phyloP scores from a whole-genome alignment of 2,888 invertebrate genomes.

The Anaspis maculata region DNA sequence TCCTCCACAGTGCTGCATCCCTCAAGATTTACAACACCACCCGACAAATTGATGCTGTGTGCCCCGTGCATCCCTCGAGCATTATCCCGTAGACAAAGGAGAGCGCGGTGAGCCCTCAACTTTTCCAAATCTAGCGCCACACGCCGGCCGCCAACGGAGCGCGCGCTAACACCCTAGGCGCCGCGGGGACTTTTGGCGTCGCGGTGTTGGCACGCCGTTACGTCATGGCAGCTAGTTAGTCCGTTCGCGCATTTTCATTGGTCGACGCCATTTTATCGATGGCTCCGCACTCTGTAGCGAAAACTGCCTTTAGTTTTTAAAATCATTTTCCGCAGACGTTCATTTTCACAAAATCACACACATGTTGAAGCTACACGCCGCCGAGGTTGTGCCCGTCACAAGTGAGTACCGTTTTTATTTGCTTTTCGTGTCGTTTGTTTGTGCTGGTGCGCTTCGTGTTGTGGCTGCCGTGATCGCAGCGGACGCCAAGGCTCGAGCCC shows the following conservation, averaged over 20 bases:
- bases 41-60: no score
- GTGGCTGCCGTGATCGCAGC: neutral
- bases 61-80: no score
- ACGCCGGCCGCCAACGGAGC: no score
- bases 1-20: neutral
- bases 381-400: constrained; percentile 15
- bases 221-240: constrained; percentile 22
- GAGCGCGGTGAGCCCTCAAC: no score
- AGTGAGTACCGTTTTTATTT: constrained; percentile 26
- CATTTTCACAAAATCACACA: constrained; percentile 32
- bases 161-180: no score
- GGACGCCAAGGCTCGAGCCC: neutral
- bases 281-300: constrained; percentile 35
- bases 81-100: no score
- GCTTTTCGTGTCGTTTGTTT: neutral
- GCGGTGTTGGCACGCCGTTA: constrained; percentile 21
- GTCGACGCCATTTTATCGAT: constrained; percentile 39
- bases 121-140: no score
- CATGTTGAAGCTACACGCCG: constrained; percentile 29
- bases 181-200: no score
- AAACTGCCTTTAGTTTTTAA: constrained; percentile 36
- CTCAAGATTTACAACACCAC: no score
- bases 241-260: constrained; percentile 29
- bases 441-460: neutral
- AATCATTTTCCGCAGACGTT: constrained; percentile 34